Percentiles rank a stretch among this genome's conserved stretches.
Evolutionary conservation across 1,140 invertebrate species (phyloP).

Genomic region (Plutomurus gul): DNA sequence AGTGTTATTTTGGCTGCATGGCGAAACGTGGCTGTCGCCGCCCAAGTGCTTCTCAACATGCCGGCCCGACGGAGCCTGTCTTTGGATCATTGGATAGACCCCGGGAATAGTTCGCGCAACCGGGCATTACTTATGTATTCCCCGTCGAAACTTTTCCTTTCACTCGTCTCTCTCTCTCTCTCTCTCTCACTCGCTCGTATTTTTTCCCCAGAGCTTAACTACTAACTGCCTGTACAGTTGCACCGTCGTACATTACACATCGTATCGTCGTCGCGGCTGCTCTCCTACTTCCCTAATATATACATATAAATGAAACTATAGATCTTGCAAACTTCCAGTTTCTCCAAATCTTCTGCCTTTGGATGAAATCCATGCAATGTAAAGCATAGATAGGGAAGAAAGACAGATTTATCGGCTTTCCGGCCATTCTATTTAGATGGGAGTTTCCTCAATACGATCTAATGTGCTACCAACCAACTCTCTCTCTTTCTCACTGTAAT

Average conservation of each 20-base stretch:
- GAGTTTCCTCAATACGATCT: slow-evolving; percentile 28
- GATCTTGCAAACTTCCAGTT: slow-evolving; percentile 1
- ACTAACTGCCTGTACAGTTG: not conserved
- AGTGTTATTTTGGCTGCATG: slow-evolving; percentile 39
- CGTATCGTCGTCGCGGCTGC: not conserved
- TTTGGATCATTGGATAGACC: slow-evolving; percentile 29
- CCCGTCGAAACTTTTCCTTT: slow-evolving; percentile 29
- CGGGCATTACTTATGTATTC: slow-evolving; percentile 28
- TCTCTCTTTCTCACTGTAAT: not conserved
- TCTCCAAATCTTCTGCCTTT: slow-evolving; percentile 23
- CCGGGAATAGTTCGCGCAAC: slow-evolving; percentile 12
- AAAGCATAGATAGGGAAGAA: slow-evolving; percentile 12
- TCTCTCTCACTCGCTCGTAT: not conserved
- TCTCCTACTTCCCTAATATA: not conserved
- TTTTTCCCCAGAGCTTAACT: not conserved
- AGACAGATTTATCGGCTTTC: slow-evolving; percentile 39
- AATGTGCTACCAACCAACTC: not conserved
- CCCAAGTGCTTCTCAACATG: slow-evolving; percentile 31
- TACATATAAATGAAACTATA: not conserved
- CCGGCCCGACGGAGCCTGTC: not conserved
- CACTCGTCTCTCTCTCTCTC: not conserved
- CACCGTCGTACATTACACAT: not conserved
- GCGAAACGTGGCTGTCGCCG: slow-evolving; percentile 32
- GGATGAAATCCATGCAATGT: slow-evolving; percentile 17
- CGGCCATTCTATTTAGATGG: slow-evolving; percentile 32